These are phyloP conservation scores for Hydropotes inermis DNA, from an alignment of 2,113 vertebrate species.

Conservation along the genomic window DNA sequence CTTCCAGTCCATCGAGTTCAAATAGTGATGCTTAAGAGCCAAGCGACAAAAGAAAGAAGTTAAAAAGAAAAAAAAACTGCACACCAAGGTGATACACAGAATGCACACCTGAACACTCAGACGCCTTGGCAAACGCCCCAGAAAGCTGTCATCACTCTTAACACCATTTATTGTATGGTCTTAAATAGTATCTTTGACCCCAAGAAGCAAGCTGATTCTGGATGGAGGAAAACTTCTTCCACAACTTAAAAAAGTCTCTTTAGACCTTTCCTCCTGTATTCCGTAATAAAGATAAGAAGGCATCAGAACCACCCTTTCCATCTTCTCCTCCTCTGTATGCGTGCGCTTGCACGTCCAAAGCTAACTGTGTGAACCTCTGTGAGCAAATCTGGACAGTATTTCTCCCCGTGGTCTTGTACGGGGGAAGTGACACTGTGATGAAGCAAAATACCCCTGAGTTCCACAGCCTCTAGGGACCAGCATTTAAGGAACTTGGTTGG, in stretches of 20 bases:
- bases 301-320: background rate
- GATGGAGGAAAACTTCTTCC: background rate
- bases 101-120: background rate
- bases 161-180: background rate
- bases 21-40: background rate
- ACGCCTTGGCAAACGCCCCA: background rate
- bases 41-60: background rate
- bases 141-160: background rate
- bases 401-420: background rate
- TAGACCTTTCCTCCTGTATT: background rate
- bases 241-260: background rate
- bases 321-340: background rate
- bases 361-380: background rate
- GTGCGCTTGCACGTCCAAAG: background rate
- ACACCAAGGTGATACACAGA: background rate
- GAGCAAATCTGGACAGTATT: background rate
- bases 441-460: background rate
- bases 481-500: slow-evolving; percentile 12
- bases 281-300: background rate
- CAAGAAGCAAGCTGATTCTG: background rate
- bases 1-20: background rate
- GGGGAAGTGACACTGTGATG: background rate
- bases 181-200: background rate
- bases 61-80: background rate
- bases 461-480: background rate